Evolutionary conservation across 2,888 invertebrate genomes (phyloP), one percentile per base, ranked within the genome.

Genomic region (Sussaba pulchella): DNA sequence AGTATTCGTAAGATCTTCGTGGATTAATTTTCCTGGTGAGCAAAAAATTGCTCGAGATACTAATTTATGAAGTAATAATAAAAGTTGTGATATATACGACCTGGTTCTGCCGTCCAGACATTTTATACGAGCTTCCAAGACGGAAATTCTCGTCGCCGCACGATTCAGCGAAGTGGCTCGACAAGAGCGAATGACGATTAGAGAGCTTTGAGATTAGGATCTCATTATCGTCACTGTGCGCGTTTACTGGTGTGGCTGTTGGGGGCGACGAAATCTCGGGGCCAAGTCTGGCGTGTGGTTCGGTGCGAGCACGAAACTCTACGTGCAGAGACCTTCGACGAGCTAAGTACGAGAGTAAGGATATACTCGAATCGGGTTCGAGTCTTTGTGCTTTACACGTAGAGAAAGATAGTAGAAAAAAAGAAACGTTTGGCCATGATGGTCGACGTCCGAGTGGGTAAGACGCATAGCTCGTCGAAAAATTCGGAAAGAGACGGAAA

Each of bases 121-220:
- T 59, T 39, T 59, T 59, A 19, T 31, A 31, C 66, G 50, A 47
- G 26, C 43, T 9, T 47, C 57, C 10, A 19, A 36, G 66, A 57
- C 74, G 74, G 66, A 72, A 78, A 78, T 59, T 59, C 71, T 76
- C 63, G 63, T 63, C 76, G 70, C 31, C 45, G 63, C 63, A 64
- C 57, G 71, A 66, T 59, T 45, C 78, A 50, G 43, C 72, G 39
- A 79, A 79, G 74, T 79, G 70, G 77, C 81, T 67, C 71, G 63
- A 39, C 70, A 47, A 64, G 71, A 72, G 66, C 67, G 75, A 67
- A 82, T 76, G 72, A 83, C 82, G 82, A 82, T 82, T 81, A 83
- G 72, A 71, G 59, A 73, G 80, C 80, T 73, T 82, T 71, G 67
- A 82, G 83, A 83, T 83, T 78, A 76, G 47, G 67, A 82, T 82